These are phyloP conservation scores for Tridacna gigas DNA, from an alignment of 2,888 invertebrate species.

Conservation along the genomic window DNA sequence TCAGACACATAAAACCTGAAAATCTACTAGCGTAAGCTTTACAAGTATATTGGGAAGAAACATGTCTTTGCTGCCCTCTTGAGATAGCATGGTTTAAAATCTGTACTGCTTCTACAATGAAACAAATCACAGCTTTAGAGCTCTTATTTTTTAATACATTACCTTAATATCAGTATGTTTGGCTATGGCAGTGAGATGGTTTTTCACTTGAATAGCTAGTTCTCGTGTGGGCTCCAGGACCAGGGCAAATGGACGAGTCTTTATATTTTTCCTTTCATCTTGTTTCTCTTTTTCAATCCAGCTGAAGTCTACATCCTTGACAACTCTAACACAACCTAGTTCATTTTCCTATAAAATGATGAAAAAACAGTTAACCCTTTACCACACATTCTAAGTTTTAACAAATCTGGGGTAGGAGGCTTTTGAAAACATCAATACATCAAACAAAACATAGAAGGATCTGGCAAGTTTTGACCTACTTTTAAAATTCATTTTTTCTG, in stretches of 20 bases:
- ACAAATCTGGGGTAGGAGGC: neutral
- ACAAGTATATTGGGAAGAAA: no score
- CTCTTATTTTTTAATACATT: slow-evolving; percentile 3
- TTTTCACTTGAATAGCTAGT: slow-evolving; percentile 96
- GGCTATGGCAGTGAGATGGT: slow-evolving; percentile 92
- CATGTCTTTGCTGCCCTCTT: no score
- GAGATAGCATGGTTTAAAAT: no score
- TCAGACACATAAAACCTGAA: no score
- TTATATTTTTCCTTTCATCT: neutral
- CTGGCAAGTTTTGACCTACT: no score
- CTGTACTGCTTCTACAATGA: no score
- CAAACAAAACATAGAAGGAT: no score
- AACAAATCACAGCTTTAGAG: no score
- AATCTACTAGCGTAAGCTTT: no score
- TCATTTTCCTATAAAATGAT: slow-evolving; percentile 45
- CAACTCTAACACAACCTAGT: slow-evolving; percentile 75
- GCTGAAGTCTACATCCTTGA: slow-evolving; percentile 75
- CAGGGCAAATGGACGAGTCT: slow-evolving; percentile 87
- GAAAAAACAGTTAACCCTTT: neutral
- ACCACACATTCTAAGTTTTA: neutral
- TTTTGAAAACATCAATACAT: slow-evolving; percentile 3
- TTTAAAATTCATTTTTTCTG: no score
- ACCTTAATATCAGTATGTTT: slow-evolving; percentile 91
- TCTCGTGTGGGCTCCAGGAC: slow-evolving; percentile 98
- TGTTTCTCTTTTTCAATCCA: slow-evolving; percentile 44